Percentiles rank a stretch among this genome's conserved stretches.
phyloP scores from a whole-genome alignment of 2,113 vertebrate genomes.

The Phrynocephalus versicolor region DNA sequence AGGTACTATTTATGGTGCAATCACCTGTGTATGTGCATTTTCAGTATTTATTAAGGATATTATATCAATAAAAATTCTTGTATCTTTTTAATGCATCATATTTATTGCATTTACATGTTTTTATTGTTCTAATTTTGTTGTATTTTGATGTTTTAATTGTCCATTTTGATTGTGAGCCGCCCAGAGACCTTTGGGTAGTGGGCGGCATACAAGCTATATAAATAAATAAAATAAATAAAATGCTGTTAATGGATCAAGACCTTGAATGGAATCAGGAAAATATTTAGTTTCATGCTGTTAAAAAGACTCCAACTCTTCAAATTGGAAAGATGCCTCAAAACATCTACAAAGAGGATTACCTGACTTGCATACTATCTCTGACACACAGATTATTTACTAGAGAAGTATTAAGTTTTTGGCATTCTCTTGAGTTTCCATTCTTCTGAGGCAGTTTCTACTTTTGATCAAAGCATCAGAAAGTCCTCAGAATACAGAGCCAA shows the following conservation, averaged over 20 bases:
- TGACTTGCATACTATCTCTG: slow-evolving; percentile 1
- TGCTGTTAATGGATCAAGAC: neutral
- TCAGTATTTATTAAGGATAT: too few relatives aligned
- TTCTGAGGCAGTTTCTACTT: neutral
- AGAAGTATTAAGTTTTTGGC: neutral
- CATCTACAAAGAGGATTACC: neutral
- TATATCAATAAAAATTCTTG: too few relatives aligned
- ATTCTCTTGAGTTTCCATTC: neutral
- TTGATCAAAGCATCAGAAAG: neutral
- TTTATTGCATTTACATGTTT: too few relatives aligned
- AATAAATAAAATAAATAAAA: too few relatives aligned
- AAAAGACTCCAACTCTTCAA: neutral
- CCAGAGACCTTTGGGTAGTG: too few relatives aligned
- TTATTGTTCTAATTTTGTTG: too few relatives aligned
- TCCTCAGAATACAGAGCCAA: neutral
- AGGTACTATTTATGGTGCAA: too few relatives aligned
- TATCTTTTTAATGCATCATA: neutral
- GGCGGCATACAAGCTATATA: too few relatives aligned
- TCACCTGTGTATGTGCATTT: too few relatives aligned
- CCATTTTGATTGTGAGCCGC: too few relatives aligned
- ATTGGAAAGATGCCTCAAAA: slow-evolving; percentile 2
- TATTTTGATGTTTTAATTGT: too few relatives aligned
- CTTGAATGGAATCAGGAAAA: neutral
- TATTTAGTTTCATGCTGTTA: neutral
- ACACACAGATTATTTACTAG: neutral